Evolutionary conservation across 2,113 vertebrate species (phyloP), one percentile per base, ranked within the genome.

Genomic region (Jaculus jaculus): DNA sequence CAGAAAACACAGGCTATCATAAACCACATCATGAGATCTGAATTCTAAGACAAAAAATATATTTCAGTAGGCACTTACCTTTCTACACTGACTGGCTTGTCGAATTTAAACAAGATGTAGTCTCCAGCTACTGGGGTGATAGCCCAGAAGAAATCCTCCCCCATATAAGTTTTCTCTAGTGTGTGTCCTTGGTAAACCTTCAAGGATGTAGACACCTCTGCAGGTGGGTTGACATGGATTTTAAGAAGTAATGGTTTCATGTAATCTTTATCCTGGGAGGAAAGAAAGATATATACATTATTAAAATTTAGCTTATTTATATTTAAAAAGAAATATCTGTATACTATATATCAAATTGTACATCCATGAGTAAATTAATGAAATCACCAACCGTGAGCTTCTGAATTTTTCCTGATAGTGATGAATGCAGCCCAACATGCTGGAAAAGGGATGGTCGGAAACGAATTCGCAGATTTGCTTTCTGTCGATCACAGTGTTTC

Each of bases 121-220:
- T 99, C 99, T 94, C 99, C 99, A 86, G 99, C 98, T 74, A 98
- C 96, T 2, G 99, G 99, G 30, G 98, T 99, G 84, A 99, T 98
- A 95, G 99, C 99, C 99, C 99, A 99, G 98, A 99, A 99, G 98
- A 99, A 99, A 92, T 99, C 99, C 96, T 99, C 99, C 51, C 99
- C 99, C 95, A 99, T 98, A 77, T 99, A 99, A 0, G 99, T 99
- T 96, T 99, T 99, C 98, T 99, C 99, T 94, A 99, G 97, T 0
- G 99, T 99, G 95, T 99, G 99, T 47, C 99, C 99, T 97, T 99
- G 99, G 98, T 99, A 99, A 93, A 99, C 99, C 98, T 99, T 99
- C 97, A 99, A 98, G 65, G 99, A 99, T 42, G 99, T 99, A 17
- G 99, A 99, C 47, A 99, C 99, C 96, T 99, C 99, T 71, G 99